A percentile compares a stretch with the other conserved stretches of the same genome.
Conservation (phyloP, 2,113 vertebrate species). For the Chauna torquata region DNA sequence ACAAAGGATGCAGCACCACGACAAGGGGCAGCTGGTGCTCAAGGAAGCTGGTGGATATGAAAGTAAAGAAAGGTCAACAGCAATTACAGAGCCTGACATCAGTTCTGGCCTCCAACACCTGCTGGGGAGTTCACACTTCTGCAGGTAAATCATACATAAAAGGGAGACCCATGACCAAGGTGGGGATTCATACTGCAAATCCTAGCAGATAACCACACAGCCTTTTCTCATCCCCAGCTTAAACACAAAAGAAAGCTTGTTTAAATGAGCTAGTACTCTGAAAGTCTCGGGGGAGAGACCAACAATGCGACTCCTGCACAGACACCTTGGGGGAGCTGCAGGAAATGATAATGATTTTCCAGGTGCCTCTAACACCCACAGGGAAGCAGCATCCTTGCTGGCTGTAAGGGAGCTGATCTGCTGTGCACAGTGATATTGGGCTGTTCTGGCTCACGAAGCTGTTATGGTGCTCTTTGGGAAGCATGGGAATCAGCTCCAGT, state of each 20-base stretch:
- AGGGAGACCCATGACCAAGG: not conserved
- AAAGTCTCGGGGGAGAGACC: not conserved
- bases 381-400: not conserved
- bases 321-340: not conserved
- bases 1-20: not conserved
- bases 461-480: not conserved
- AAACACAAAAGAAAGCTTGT: not conserved
- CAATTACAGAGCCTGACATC: not conserved
- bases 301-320: not conserved
- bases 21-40: not conserved
- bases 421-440: not conserved
- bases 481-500: not conserved
- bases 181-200: not conserved
- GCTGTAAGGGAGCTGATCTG: not conserved
- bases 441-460: not conserved
- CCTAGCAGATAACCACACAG: not conserved
- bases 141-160: not conserved
- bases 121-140: not conserved
- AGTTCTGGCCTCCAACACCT: not conserved
- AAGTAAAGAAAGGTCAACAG: slow-evolving; percentile 13
- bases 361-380: not conserved
- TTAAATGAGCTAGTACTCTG: not conserved
- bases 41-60: not conserved
- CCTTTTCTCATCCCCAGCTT: not conserved
- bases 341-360: not conserved